These are phyloP conservation scores for Lordiphosa stackelbergi DNA, from an alignment of 1,140 invertebrate species.

Conservation along the genomic window DNA sequence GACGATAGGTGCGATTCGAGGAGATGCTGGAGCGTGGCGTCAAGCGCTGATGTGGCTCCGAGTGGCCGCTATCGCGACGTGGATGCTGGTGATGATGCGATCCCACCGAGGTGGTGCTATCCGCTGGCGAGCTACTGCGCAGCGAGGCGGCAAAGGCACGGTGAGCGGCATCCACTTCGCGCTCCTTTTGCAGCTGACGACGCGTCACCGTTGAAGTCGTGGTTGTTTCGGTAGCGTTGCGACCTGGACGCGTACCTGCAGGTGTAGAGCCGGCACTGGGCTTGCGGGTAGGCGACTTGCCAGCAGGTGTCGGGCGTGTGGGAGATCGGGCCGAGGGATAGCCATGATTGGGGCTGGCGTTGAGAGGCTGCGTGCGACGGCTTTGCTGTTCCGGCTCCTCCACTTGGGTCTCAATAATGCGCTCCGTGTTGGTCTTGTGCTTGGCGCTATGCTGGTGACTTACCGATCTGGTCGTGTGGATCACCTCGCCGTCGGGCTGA, in stretches of 20 bases:
- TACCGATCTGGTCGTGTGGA: constrained; percentile 32
- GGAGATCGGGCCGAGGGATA: constrained; percentile 31
- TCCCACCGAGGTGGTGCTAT: constrained; percentile 47
- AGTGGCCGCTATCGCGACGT: constrained; percentile 34
- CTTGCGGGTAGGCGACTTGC: constrained; percentile 27
- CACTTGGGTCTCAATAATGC: constrained; percentile 62
- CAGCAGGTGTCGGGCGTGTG: constrained; percentile 3
- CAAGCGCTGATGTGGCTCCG: constrained; percentile 31
- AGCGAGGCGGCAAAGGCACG: constrained; percentile 84
- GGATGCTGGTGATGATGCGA: constrained; percentile 29
- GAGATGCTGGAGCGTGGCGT: constrained; percentile 67
- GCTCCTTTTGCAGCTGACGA: constrained; percentile 76
- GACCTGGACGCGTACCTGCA: constrained; percentile 22
- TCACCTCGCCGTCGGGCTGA: constrained; percentile 49
- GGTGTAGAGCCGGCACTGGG: constrained; percentile 5
- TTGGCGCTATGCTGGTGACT: constrained; percentile 39
- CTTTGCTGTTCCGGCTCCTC: constrained; percentile 33
- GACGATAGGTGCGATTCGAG: constrained; percentile 53
- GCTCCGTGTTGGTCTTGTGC: constrained; percentile 56
- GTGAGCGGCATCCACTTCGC: constrained; percentile 82
- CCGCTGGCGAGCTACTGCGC: constrained; percentile 79
- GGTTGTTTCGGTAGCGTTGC: constrained; percentile 15
- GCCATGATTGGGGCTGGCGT: constrained; percentile 36
- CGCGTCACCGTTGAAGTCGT: constrained; percentile 43
- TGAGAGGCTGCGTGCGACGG: constrained; percentile 37